Evolutionary conservation across 2,888 invertebrate species (phyloP), one percentile per base, ranked within the genome.

Genomic region (Phortica magna): DNA sequence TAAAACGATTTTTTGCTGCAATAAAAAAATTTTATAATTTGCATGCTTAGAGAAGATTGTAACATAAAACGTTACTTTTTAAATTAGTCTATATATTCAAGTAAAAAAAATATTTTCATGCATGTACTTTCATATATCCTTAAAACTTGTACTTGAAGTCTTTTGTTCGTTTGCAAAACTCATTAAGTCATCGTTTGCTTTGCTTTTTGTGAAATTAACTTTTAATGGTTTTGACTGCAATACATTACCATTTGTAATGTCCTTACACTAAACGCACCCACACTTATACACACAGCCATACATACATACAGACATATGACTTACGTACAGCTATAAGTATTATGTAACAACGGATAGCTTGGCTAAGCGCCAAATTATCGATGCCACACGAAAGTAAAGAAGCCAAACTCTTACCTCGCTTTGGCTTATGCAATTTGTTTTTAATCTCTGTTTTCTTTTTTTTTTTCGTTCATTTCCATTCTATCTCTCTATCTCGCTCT

Each of bases 141-240:
- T 43, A 42, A 9, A 48, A 48, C 48, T 48, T 14, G 48, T 22
- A 22, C 10, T 61, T 19, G 61, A 61, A 61, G 10, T 19, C 61
- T 31, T 31, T 4, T 43, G n/a, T 48, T 68, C 42, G 68, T 43
- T 68, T 68, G 68, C 68, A 31, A 68, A 68, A 68, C 48, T 68
- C 43, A 68, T 68, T 43, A 68, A 43, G 19, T 12, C 48, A 22
- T 22, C 53, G 22, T 70, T 70, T 70, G 70, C 55, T 53, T 71
- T 48, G 17, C 70, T 71, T 71, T 71, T 71, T 71, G 53, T 71
- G 53, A 71, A 55, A 71, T 71, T 71, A 71, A 71, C 70, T 71
- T 71, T 71, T 71, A 71, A 71, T 71, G 70, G 70, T 19, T 71
- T 71, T 71, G 70, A 71, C 70, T 71, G 70, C 70, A 71, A 71